Percentiles rank a stretch among this genome's conserved stretches.
Conservation (phyloP, 1,140 invertebrate genomes). For the Drosophila hydei region DNA sequence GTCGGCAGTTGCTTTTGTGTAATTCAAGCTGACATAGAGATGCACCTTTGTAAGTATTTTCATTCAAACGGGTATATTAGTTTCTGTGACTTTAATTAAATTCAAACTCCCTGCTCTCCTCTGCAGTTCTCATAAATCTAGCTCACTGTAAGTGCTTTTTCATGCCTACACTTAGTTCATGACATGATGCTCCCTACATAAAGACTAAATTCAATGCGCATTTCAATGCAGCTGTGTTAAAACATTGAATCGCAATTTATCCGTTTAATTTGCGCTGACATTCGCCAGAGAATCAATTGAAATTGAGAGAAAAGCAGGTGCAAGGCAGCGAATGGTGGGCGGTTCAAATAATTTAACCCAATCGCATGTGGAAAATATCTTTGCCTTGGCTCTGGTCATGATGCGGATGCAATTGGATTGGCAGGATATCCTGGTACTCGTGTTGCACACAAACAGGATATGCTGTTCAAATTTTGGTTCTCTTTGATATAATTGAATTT, state of each 20-base stretch:
- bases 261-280: not conserved
- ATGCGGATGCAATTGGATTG: constrained; percentile 39
- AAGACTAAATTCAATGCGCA: too few relatives aligned
- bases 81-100: not conserved
- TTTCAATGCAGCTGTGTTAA: not conserved
- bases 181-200: too few relatives aligned
- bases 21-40: constrained; percentile 63
- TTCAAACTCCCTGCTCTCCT: not conserved
- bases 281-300: constrained; percentile 25
- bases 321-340: not conserved
- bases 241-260: not conserved
- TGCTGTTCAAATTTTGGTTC: constrained; percentile 35
- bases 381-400: not conserved
- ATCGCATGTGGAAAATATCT: constrained; percentile 7
- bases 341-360: constrained; percentile 53
- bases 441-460: constrained; percentile 38
- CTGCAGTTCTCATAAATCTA: too few relatives aligned
- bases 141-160: too few relatives aligned
- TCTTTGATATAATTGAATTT: constrained; percentile 61
- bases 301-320: constrained; percentile 27
- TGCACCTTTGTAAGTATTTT: constrained; percentile 1
- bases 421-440: constrained; percentile 46
- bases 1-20: constrained; percentile 46
- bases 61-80: not conserved
- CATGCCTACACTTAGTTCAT: too few relatives aligned